Percentiles rank a stretch among this genome's conserved stretches.
These are phyloP conservation scores for Serilophus lunatus DNA, from an alignment of 2,113 vertebrate genomes.

Conservation along the genomic window DNA sequence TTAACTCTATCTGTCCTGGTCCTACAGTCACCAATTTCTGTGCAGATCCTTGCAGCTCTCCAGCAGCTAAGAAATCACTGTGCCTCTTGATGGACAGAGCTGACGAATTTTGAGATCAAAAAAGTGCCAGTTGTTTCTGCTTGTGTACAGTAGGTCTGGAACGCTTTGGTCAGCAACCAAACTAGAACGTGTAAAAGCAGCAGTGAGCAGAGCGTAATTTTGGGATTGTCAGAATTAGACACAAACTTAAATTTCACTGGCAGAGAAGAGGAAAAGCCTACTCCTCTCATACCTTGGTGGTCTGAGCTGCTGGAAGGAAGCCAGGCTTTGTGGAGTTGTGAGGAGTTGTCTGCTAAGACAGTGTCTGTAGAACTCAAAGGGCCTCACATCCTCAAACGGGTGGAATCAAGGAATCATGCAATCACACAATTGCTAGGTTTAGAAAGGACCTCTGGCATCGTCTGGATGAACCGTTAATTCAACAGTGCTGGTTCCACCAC, in stretches of 20 bases:
- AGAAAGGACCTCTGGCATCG: neutral
- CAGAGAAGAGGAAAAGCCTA: neutral
- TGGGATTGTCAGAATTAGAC: accelerated
- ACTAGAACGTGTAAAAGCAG: accelerated
- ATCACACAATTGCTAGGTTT: too few species aligned
- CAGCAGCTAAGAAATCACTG: neutral
- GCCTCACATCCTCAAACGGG: accelerated
- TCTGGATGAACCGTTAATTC: neutral
- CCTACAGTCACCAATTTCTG: neutral
- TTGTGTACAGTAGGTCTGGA: accelerated
- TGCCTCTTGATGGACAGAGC: neutral
- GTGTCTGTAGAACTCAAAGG: neutral
- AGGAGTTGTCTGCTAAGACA: neutral
- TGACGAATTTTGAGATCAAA: neutral
- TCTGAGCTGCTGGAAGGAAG: neutral
- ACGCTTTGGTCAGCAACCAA: neutral
- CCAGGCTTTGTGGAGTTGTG: accelerated
- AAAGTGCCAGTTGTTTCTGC: neutral
- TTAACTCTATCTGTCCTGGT: neutral
- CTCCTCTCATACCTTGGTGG: accelerated
- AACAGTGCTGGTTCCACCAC: too few species aligned
- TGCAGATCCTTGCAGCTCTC: neutral
- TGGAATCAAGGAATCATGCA: neutral
- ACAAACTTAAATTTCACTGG: neutral
- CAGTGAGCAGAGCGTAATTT: neutral